Conservation (phyloP, 2,113 vertebrate genomes). For the Neomonachus schauinslandi region DNA sequence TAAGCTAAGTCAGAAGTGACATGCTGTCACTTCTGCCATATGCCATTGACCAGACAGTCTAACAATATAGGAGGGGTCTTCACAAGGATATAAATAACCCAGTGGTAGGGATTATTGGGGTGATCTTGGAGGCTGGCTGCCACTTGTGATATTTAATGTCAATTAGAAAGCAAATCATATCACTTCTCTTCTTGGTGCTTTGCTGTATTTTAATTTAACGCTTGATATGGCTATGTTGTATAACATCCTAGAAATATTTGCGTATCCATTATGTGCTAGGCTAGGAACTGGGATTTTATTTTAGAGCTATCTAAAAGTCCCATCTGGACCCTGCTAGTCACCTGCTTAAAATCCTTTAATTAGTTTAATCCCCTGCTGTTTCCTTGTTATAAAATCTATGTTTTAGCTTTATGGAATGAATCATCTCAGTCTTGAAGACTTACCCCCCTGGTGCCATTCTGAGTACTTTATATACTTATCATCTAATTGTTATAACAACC, state of each 20-base stretch:
- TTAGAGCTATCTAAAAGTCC: constrained; percentile 5
- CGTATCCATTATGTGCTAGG: background rate
- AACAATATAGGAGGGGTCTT: background rate
- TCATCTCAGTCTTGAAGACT: background rate
- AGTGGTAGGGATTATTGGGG: background rate
- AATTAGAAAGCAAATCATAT: background rate
- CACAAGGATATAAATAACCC: background rate
- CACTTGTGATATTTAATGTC: constrained; percentile 1
- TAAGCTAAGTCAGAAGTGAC: background rate
- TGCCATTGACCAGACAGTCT: background rate
- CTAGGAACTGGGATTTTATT: constrained; percentile 11
- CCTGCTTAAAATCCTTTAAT: background rate
- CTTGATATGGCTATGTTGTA: background rate
- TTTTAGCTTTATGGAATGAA: constrained; percentile 14
- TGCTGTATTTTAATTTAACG: constrained; percentile 18
- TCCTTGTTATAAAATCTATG: background rate
- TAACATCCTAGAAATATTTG: constrained; percentile 37
- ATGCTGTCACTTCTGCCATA: background rate
- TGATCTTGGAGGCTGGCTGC: background rate
- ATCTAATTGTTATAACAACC: background rate
- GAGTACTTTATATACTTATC: background rate
- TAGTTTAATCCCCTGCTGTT: background rate
- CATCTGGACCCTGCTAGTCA: background rate
- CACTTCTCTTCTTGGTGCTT: constrained; percentile 24
- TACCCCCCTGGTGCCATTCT: background rate